Conservation (phyloP, 2,113 vertebrate species). For the Sclerurus mexicanus region DNA sequence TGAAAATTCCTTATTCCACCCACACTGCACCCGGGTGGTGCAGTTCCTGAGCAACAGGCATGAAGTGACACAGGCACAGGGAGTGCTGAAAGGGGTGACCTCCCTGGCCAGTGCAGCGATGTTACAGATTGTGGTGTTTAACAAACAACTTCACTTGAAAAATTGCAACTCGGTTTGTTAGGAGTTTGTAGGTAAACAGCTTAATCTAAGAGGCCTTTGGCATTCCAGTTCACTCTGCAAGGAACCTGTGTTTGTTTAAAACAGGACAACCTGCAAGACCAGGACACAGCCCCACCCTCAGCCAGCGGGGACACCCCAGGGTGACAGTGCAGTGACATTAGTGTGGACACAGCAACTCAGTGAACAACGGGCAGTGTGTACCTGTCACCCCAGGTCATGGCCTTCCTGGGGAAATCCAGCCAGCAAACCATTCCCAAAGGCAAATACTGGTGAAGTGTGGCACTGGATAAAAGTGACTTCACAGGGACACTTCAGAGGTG, state of each 20-base stretch:
- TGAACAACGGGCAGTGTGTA: rapidly evolving
- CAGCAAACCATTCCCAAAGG: neutral
- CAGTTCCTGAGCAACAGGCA: neutral
- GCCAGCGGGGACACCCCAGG: neutral
- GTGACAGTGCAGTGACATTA: neutral
- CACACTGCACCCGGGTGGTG: neutral
- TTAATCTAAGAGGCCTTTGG: neutral
- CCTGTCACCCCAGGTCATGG: too few species aligned
- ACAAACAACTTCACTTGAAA: neutral
- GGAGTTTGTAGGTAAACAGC: neutral
- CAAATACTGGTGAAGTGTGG: neutral
- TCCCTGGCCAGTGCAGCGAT: neutral
- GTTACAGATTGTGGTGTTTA: neutral
- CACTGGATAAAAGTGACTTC: neutral
- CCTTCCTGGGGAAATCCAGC: neutral
- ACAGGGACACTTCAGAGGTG: neutral
- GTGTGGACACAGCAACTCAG: neutral
- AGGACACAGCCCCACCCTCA: neutral
- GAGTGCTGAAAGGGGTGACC: neutral
- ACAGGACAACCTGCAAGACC: neutral
- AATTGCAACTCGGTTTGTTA: neutral
- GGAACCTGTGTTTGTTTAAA: neutral
- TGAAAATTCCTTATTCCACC: neutral
- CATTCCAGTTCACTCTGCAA: neutral
- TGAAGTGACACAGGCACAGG: neutral